Conservation (phyloP, 2,888 invertebrate genomes). For the Scaptodrosophila latifasciaeformis region DNA sequence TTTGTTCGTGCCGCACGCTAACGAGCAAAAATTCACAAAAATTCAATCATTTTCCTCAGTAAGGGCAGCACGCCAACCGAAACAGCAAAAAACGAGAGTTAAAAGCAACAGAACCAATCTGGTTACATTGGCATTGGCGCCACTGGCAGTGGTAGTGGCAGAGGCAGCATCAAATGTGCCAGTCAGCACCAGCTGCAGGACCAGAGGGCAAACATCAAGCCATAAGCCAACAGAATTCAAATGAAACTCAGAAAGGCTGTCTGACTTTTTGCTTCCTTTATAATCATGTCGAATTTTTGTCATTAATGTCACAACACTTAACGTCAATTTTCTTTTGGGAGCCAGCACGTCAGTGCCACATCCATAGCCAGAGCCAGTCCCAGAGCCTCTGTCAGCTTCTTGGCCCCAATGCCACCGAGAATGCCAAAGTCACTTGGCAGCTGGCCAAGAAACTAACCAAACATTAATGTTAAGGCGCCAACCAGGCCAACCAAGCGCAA, state of each 20-base stretch:
- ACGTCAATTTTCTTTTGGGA: conserved; percentile 36
- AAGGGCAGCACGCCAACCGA: conserved; percentile 37
- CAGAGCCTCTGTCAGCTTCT: too few relatives aligned
- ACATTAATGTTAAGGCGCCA: neutral
- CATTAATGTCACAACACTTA: conserved; percentile 46
- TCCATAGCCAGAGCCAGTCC: conserved; percentile 3
- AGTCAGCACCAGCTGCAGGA: neutral
- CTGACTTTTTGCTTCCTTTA: conserved; percentile 40
- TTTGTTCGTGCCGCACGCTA: conserved; percentile 60
- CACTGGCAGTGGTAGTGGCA: conserved; percentile 12
- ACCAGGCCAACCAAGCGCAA: neutral
- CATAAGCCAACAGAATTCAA: conserved; percentile 22
- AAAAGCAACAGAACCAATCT: conserved; percentile 15
- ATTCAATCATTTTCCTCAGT: conserved; percentile 54
- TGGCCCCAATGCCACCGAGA: too few relatives aligned
- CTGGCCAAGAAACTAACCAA: conserved; percentile 42
- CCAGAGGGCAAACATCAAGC: conserved; percentile 23
- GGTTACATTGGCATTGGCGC: too few relatives aligned
- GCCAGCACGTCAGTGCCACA: conserved; percentile 5
- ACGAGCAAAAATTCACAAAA: conserved; percentile 65
- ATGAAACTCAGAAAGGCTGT: conserved; percentile 1
- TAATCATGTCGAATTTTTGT: conserved; percentile 52
- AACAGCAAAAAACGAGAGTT: conserved; percentile 13
- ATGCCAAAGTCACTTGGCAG: conserved; percentile 43
- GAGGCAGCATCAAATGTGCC: conserved; percentile 2